phyloP scores from a whole-genome alignment of 2,888 invertebrate species.

The Oligia fasciuncula region DNA sequence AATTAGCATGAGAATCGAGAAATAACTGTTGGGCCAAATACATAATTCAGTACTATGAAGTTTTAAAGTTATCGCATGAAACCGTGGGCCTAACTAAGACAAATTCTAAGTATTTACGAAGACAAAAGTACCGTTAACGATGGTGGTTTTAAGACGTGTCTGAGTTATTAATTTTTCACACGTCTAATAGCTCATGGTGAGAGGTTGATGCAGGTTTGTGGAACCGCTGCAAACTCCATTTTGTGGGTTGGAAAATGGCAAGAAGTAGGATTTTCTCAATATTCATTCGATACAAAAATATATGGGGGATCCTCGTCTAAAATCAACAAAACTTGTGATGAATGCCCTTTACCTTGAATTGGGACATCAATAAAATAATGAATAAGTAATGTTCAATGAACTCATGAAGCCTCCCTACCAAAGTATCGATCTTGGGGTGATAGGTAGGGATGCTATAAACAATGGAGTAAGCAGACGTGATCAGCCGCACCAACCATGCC shows the following conservation, averaged over 20 bases:
- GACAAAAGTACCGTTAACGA: slow-evolving; percentile 49
- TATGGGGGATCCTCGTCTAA: not conserved
- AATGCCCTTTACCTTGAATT: not conserved
- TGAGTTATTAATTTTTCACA: slow-evolving; percentile 41
- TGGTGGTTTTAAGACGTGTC: slow-evolving; percentile 47
- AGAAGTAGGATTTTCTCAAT: not conserved
- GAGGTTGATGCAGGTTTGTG: not conserved
- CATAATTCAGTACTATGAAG: slow-evolving; percentile 75
- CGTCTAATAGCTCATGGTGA: slow-evolving; percentile 20
- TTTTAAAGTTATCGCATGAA: slow-evolving; percentile 64
- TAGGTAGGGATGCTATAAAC: slow-evolving; percentile 13
- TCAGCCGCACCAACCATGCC: not conserved
- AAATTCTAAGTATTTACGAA: slow-evolving; percentile 46
- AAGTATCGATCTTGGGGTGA: slow-evolving; percentile 17
- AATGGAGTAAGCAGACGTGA: slow-evolving; percentile 37
- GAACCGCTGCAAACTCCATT: not conserved
- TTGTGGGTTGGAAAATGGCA: slow-evolving; percentile 15
- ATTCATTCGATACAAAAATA: not conserved
- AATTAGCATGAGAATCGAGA: slow-evolving; percentile 79
- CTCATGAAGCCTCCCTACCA: not conserved
- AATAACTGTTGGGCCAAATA: slow-evolving; percentile 78
- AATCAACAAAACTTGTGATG: not conserved
- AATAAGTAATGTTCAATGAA: not conserved
- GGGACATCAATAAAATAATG: not conserved
- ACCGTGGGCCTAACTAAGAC: slow-evolving; percentile 55